Conservation (phyloP, 2,797 vertebrate genomes). For the Melanotaenia pygmaea region DNA sequence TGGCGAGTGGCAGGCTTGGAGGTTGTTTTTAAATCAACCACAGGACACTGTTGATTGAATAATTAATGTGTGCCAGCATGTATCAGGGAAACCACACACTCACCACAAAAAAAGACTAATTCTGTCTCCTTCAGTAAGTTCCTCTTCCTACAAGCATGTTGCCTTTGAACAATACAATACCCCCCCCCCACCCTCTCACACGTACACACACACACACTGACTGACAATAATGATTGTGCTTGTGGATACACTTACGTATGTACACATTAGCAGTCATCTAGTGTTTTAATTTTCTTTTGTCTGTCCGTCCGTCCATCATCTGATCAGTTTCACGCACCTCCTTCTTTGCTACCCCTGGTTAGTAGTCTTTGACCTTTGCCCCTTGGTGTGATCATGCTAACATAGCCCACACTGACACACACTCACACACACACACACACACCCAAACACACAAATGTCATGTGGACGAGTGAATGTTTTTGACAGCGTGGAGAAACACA, state of each 20-base stretch:
- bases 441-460: conserved; percentile 47
- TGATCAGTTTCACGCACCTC: conserved; percentile 43
- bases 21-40: conserved; percentile 84
- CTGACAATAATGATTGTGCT: no score
- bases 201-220: no score
- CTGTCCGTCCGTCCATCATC: conserved; percentile 31
- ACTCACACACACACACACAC: conserved; percentile 42
- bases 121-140: conserved; percentile 20
- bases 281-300: neutral
- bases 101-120: conserved; percentile 69
- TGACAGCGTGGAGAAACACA: conserved; percentile 77
- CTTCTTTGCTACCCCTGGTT: conserved; percentile 53
- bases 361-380: conserved; percentile 73
- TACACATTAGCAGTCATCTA: no score
- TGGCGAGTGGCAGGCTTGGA: conserved; percentile 82
- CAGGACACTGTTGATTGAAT: conserved; percentile 96
- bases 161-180: neutral
- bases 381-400: conserved; percentile 68
- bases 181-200: no score
- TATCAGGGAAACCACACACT: conserved; percentile 89
- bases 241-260: no score
- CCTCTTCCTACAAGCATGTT: neutral
- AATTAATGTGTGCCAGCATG: conserved; percentile 93
- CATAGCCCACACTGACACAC: conserved; percentile 44
- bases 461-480: conserved; percentile 53